Evolutionary conservation across 2,797 vertebrate genomes (phyloP).

Genomic region (Danio albolineatus): DNA sequence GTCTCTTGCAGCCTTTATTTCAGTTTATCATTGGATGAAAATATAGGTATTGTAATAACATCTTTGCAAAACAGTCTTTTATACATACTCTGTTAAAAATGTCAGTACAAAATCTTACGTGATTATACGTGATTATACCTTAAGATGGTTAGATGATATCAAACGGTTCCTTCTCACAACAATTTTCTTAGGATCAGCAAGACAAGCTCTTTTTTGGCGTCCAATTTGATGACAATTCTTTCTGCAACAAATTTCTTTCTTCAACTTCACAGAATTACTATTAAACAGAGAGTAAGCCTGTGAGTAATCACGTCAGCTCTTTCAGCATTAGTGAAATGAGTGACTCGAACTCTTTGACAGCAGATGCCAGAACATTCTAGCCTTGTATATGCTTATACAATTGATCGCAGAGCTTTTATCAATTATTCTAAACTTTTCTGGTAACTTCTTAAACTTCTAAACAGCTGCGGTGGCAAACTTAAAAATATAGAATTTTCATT

Average conservation of each 20-base stretch:
- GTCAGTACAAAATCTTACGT: too few relatives aligned
- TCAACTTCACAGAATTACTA: slow-evolving; percentile 13
- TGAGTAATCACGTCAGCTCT: slow-evolving; percentile 5
- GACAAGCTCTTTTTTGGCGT: neutral
- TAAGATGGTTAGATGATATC: neutral
- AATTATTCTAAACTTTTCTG: neutral
- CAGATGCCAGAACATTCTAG: neutral
- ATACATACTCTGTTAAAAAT: too few relatives aligned
- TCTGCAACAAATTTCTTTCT: neutral
- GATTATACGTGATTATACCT: neutral
- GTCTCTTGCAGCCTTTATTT: neutral
- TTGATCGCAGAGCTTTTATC: neutral
- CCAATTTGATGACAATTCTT: slow-evolving; percentile 9
- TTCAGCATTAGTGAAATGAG: slow-evolving; percentile 10
- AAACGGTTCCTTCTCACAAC: neutral
- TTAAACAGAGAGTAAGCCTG: neutral
- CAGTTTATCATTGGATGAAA: too few relatives aligned
- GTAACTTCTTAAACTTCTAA: neutral
- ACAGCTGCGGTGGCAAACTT: neutral
- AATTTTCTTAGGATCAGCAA: neutral
- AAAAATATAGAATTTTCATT: neutral
- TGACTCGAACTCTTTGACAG: neutral
- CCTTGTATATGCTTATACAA: neutral
- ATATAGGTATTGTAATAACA: too few relatives aligned
- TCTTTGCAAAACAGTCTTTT: too few relatives aligned